Evolutionary conservation across 2,888 invertebrate species (phyloP), one percentile per base, ranked within the genome.

Genomic region (Tetanocera ferruginea): DNA sequence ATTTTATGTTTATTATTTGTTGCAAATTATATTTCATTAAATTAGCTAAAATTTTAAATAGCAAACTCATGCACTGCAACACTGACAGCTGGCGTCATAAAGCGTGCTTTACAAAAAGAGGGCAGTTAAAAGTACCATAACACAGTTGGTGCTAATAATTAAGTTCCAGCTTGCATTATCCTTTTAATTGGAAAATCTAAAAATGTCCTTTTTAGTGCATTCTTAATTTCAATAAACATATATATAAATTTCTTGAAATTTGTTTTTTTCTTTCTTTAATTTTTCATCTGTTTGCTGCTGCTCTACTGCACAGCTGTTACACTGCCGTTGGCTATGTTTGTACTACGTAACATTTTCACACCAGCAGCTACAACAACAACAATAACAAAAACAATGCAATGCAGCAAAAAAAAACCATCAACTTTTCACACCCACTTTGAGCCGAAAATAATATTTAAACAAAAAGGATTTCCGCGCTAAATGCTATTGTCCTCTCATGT

Each of bases 401-500:
- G n/a, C n/a, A n/a, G n/a, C n/a, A 55, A 6, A 14, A 19, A 55
- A 23, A 5, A 55, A 19, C 6, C 43, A 37, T n/a, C 66, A 37
- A 9, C 31, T 55, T 31, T 71, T 71, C 57, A 57, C 71, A 72
- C 72, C 34, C 34, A 72, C 31, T 72, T 49, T 43, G 69, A 19
- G 17, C 72, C 43, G 57, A 72, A 72, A 72, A 72, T 57, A 37
- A 43, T 67, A 37, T 69, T 55, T 34, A 67, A 76, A 55, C 37
- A 34, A 37, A 62, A 66, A 55, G 76, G 76, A 76, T 76, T 76
- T 76, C 60, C 34, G 70, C 70, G 70, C 70, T 70, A 69, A 70
- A 62, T 76, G 70, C 76, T 62, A 31, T 70, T 37, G 76, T 76
- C 76, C 70, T 76, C 43, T 75, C 37, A 60, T 74, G 64, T 43